Conservation (phyloP, 2,113 vertebrate genomes). For the Grammomys surdaster region DNA sequence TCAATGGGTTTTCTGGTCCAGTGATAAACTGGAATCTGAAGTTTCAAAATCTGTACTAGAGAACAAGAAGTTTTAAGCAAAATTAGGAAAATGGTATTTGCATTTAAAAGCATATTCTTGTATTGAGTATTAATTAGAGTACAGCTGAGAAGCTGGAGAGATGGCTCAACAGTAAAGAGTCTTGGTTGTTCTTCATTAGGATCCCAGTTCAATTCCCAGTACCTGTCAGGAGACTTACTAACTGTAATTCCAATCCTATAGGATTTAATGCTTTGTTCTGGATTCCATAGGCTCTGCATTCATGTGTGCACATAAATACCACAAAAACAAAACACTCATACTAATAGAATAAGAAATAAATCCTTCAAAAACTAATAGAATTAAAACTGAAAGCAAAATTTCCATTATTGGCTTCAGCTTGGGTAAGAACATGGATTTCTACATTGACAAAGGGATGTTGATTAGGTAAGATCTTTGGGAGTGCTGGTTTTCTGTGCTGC, state of each 20-base stretch:
- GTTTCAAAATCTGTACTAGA: neutral
- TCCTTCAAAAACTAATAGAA: neutral
- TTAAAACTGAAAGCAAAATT: neutral
- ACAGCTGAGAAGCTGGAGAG: neutral
- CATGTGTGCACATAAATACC: too few species aligned
- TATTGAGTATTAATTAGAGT: neutral
- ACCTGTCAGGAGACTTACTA: neutral
- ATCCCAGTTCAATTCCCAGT: neutral
- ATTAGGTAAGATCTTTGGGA: neutral
- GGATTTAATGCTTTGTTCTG: neutral
- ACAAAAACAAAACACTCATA: neutral
- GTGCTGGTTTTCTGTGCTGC: neutral
- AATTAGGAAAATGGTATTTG: neutral
- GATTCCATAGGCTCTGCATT: neutral
- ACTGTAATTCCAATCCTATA: neutral
- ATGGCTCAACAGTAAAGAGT: neutral
- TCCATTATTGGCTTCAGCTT: neutral
- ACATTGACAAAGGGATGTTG: neutral
- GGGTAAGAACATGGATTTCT: neutral
- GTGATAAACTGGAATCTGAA: neutral
- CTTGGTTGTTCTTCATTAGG: neutral
- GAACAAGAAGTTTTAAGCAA: neutral
- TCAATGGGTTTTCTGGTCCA: neutral
- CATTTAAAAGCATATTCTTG: slow-evolving; percentile 11
- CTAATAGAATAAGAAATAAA: too few species aligned